Percentiles rank a stretch among this genome's conserved stretches.
These are phyloP conservation scores for Channa striata DNA, from an alignment of 2,797 vertebrate species.

Conservation along the genomic window DNA sequence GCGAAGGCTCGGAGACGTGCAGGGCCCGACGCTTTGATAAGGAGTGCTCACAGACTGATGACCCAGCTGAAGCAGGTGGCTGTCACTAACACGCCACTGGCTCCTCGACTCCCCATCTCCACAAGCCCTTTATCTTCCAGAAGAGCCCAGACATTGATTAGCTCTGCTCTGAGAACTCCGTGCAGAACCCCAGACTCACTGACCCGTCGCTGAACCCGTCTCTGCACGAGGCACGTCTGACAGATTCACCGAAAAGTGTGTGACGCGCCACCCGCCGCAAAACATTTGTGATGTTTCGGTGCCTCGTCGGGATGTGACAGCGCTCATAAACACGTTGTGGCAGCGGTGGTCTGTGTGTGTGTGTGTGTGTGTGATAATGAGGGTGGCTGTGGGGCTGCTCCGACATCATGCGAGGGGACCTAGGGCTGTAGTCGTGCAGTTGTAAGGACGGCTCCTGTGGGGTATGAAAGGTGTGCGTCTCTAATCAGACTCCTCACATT, in stretches of 20 bases:
- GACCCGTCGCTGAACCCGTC: conserved; percentile 42
- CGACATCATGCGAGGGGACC: conserved; percentile 34
- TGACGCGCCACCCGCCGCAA: conserved; percentile 11
- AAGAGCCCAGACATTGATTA: conserved; percentile 21
- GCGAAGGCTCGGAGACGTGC: conserved; percentile 6
- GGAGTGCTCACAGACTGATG: conserved; percentile 46
- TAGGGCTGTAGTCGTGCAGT: conserved; percentile 12
- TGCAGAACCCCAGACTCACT: neutral
- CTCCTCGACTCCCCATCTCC: conserved; percentile 4
- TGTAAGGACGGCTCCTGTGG: conserved; percentile 31
- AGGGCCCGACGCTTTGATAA: conserved; percentile 64
- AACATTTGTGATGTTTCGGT: conserved; percentile 10
- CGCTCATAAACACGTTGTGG: conserved; percentile 8
- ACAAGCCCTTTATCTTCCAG: neutral
- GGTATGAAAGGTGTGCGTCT: conserved; percentile 17
- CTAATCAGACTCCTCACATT: conserved; percentile 33
- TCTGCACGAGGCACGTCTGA: conserved; percentile 1
- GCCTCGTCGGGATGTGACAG: conserved; percentile 32
- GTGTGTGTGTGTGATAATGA: conserved; percentile 57
- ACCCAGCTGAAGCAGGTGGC: conserved; percentile 54
- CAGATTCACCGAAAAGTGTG: conserved; percentile 5
- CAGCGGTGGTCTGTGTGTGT: conserved; percentile 6
- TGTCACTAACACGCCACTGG: conserved; percentile 17
- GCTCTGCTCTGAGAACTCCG: neutral
- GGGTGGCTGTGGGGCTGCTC: conserved; percentile 50